phyloP scores from a whole-genome alignment of 2,888 invertebrate species.

The Philaethria dido region DNA sequence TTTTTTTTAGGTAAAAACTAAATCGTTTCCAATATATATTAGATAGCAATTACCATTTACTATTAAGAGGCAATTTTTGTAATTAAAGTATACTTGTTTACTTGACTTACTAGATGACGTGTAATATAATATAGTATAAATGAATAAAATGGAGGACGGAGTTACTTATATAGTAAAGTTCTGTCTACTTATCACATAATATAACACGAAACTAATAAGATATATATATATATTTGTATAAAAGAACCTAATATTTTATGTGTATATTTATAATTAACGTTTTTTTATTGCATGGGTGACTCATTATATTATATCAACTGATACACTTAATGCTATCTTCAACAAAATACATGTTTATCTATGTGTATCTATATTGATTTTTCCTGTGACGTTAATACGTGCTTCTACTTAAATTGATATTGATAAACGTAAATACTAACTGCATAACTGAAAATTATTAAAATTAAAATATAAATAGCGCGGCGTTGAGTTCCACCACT shows the following conservation, averaged over 20 bases:
- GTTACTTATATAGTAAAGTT: too few relatives aligned
- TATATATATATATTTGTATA: too few relatives aligned
- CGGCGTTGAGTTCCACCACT: too few relatives aligned
- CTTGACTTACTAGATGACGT: too few relatives aligned
- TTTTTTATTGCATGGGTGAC: background rate
- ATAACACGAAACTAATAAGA: background rate
- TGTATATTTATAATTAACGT: background rate
- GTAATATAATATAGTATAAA: too few relatives aligned
- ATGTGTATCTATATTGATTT: slow-evolving; percentile 18
- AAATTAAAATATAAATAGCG: too few relatives aligned
- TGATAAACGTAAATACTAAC: background rate
- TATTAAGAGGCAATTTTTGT: too few relatives aligned
- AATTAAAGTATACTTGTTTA: too few relatives aligned
- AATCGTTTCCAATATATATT: background rate
- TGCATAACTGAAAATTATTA: background rate
- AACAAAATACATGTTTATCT: slow-evolving; percentile 3
- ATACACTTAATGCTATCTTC: slow-evolving; percentile 6
- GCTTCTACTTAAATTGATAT: background rate
- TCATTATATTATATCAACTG: slow-evolving; percentile 4
- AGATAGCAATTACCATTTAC: too few relatives aligned
- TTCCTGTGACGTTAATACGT: slow-evolving; percentile 10
- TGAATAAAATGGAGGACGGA: too few relatives aligned
- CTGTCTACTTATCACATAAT: too few relatives aligned
- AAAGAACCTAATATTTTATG: background rate
- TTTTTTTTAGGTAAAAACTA: background rate